phyloP scores from a whole-genome alignment of 2,797 vertebrate genomes.

The Erethizon dorsatum region DNA sequence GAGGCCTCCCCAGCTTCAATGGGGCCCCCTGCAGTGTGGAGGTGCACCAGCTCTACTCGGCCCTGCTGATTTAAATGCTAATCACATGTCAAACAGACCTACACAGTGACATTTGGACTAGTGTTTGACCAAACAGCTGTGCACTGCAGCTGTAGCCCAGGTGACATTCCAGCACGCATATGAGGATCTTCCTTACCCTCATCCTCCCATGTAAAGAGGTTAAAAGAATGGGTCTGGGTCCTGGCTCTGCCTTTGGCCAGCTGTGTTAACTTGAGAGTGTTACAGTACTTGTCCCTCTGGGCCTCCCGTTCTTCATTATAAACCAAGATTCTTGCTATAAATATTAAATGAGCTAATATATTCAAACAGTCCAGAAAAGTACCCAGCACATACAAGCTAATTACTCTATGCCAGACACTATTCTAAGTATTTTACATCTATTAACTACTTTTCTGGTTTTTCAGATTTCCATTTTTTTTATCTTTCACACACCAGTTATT shows the following conservation, averaged over 20 bases:
- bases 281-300: background rate
- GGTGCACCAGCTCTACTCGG: background rate
- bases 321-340: background rate
- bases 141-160: background rate
- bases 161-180: background rate
- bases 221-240: background rate
- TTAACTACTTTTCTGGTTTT: background rate
- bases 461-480: background rate
- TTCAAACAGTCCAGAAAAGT: background rate
- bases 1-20: background rate
- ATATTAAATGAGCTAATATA: background rate
- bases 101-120: background rate
- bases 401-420: background rate
- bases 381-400: background rate
- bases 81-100: background rate
- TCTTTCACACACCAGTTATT: background rate
- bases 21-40: background rate
- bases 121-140: background rate
- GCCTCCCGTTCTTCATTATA: background rate
- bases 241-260: background rate
- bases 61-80: background rate
- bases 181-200: background rate
- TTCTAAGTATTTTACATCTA: background rate
- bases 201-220: background rate
- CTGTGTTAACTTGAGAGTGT: background rate